phyloP scores from a whole-genome alignment of 1,140 invertebrate genomes.

The Scylla paramamosain region DNA sequence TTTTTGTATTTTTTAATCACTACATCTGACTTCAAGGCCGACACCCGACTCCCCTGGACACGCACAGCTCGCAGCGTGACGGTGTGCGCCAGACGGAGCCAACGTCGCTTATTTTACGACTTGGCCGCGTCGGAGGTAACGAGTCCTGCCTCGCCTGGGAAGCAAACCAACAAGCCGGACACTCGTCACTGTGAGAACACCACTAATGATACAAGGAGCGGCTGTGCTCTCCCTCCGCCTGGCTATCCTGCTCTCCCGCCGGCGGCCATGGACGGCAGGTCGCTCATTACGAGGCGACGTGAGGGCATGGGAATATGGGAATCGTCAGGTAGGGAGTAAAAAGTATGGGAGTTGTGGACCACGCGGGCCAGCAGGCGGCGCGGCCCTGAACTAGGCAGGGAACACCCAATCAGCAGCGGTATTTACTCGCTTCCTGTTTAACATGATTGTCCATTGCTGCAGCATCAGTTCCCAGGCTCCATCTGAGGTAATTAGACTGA shows the following conservation, averaged over 20 bases:
- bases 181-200: not conserved
- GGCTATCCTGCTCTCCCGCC: not conserved
- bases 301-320: not conserved
- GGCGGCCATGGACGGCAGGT: not conserved
- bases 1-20: slow-evolving; percentile 1
- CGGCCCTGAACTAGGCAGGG: slow-evolving; percentile 57
- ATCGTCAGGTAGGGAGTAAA: slow-evolving; percentile 13
- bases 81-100: not conserved
- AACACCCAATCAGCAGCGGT: slow-evolving; percentile 70
- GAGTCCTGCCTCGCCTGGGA: not conserved
- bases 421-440: slow-evolving; percentile 74
- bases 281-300: not conserved
- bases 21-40: not conserved
- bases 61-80: slow-evolving; percentile 1
- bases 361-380: slow-evolving; percentile 48
- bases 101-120: slow-evolving; percentile 45
- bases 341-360: not conserved
- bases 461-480: slow-evolving; percentile 38
- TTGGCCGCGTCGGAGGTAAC: not conserved
- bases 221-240: not conserved
- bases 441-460: slow-evolving; percentile 66
- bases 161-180: not conserved
- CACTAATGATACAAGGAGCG: not conserved
- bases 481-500: not conserved
- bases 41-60: not conserved